Conservation (phyloP, 1,140 invertebrate genomes). For the Adelges cooleyi region DNA sequence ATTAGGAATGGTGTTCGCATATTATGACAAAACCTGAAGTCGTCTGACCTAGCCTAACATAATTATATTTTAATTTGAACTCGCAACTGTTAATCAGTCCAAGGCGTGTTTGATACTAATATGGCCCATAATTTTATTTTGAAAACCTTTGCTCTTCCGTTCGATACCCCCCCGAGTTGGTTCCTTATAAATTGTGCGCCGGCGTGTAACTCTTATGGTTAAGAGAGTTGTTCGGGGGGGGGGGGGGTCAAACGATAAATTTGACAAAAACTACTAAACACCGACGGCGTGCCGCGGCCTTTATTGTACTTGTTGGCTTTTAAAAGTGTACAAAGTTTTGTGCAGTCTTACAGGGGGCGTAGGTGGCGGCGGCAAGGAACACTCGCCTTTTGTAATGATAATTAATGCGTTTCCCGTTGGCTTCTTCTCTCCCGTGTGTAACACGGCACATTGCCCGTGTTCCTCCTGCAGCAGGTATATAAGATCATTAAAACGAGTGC, state of each 20-base stretch:
- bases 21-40: no score
- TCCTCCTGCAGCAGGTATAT: background rate
- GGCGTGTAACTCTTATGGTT: no score
- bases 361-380: background rate
- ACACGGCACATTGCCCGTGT: background rate
- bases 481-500: constrained; percentile 1
- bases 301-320: constrained; percentile 14
- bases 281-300: background rate
- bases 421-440: background rate
- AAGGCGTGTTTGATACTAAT: no score
- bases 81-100: no score
- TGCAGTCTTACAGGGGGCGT: background rate
- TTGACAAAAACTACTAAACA: background rate
- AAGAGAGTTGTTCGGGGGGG: no score
- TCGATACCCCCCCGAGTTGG: no score
- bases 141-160: no score
- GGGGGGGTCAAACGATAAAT: background rate
- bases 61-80: no score
- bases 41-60: no score
- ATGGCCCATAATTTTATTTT: no score
- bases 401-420: background rate
- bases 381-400: background rate
- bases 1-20: no score
- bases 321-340: constrained; percentile 3
- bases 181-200: no score